Evolutionary conservation across 2,113 vertebrate species (phyloP).

Genomic region (Telmatochromis bifrenatus): DNA sequence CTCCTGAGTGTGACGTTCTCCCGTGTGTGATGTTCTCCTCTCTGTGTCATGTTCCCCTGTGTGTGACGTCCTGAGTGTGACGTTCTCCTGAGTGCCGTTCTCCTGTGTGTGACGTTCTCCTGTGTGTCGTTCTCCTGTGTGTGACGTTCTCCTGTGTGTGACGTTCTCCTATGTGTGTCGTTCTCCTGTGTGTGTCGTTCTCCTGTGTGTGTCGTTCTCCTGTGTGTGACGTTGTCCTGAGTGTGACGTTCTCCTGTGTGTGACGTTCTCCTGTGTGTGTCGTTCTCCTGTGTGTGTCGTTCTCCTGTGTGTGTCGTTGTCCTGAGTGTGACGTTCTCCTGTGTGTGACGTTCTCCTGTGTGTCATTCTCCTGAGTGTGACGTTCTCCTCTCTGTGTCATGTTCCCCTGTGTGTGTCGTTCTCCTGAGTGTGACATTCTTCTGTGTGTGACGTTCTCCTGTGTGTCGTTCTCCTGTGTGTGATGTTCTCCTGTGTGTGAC

Average conservation of each 20-base stretch:
- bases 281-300: accelerated
- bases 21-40: accelerated
- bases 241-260: accelerated
- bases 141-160: accelerated
- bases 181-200: neutral
- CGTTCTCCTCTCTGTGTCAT: accelerated
- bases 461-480: accelerated
- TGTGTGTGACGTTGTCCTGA: accelerated
- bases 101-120: accelerated
- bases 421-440: accelerated
- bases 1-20: too few species aligned
- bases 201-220: accelerated
- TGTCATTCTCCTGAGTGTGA: accelerated
- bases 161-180: accelerated
- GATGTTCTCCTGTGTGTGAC: accelerated
- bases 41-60: accelerated
- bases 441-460: accelerated
- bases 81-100: accelerated
- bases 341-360: accelerated
- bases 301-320: accelerated
- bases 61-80: too few species aligned
- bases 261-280: accelerated
- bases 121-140: accelerated
- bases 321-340: too few species aligned
- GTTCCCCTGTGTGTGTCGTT: accelerated